These are phyloP conservation scores for Plecturocebus donacophilus DNA, from an alignment of 2,113 vertebrate genomes.

Conservation along the genomic window DNA sequence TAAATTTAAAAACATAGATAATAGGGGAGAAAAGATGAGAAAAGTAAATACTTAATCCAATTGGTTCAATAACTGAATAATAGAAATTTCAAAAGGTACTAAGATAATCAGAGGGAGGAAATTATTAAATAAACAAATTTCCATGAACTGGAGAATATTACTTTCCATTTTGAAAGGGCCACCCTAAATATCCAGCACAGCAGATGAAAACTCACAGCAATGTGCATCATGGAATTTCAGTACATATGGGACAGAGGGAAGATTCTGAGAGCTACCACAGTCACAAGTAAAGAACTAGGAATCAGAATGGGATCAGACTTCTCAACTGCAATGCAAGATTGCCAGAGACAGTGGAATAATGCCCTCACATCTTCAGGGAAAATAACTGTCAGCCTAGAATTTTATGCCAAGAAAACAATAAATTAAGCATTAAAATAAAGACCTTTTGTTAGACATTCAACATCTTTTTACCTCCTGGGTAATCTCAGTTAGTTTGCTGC, in stretches of 20 bases:
- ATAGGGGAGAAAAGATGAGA: background rate
- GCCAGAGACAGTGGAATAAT: background rate
- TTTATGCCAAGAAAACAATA: background rate
- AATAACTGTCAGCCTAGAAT: constrained; percentile 1
- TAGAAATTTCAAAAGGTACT: background rate
- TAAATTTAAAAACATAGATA: constrained; percentile 3
- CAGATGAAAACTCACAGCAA: background rate
- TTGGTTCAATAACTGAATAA: background rate
- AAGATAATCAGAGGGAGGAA: background rate
- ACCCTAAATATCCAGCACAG: background rate
- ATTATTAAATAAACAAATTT: background rate
- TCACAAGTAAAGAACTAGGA: background rate
- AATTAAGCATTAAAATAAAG: background rate
- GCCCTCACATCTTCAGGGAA: background rate
- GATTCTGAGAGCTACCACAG: background rate
- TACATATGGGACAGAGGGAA: background rate
- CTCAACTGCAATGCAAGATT: background rate
- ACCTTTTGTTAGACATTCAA: background rate
- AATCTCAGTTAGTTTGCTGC: background rate
- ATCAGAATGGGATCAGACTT: background rate
- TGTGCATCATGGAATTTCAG: background rate
- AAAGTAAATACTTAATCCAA: background rate
- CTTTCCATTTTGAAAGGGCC: background rate
- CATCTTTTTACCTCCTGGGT: background rate
- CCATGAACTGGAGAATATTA: background rate